Base-by-base conservation (phyloP, 2,888 invertebrate genomes). In the Idaea biselata region DNA sequence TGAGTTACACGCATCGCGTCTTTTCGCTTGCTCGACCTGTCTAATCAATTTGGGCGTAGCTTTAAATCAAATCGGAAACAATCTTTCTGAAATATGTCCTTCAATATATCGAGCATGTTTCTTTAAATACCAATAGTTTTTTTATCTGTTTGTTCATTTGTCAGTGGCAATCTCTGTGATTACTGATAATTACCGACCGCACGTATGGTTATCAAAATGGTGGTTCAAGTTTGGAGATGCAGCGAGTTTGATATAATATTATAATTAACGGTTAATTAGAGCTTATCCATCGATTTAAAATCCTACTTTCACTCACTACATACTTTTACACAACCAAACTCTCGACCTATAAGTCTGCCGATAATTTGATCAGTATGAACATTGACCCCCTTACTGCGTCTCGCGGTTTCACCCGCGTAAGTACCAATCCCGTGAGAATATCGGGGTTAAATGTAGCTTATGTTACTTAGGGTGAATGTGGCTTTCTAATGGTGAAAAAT, bases 131-230 rank as follows among this genome's bases (percentile, higher is more conserved):
- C 11, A 11, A 53, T 55, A 56, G 53, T 31, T 60, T 33, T 18
- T 55, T 68, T 69, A 77, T 73, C 79, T 72, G 73, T 77, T 74
- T 73, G 73, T 79, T 68, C 79, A 80, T 81, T 80, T 81, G 81
- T 81, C 81, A 81, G 71, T 66, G 67, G 79, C 77, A 80, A 81
- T 81, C 81, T 74, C 67, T 70, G 66, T 78, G 79, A 80, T 81
- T 81, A 81, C 76, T 63, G 71, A 74, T 76, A 81, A 81, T 81
- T 81, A 81, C 77, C 63, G 66, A 66, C 67, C 25, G 25, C 72
- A 71, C 74, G 74, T 73, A 75, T 75, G 77, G 73, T 80, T 80
- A 78, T 67, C 66, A 61, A 58, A 64, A 67, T 68, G 70, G 66
- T 62, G 63, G 59, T 64, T 60, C 53, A 68, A 69, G 67, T 66